These are phyloP conservation scores for Dolichoris vasculosae DNA, from an alignment of 1,140 invertebrate genomes.

Conservation along the genomic window DNA sequence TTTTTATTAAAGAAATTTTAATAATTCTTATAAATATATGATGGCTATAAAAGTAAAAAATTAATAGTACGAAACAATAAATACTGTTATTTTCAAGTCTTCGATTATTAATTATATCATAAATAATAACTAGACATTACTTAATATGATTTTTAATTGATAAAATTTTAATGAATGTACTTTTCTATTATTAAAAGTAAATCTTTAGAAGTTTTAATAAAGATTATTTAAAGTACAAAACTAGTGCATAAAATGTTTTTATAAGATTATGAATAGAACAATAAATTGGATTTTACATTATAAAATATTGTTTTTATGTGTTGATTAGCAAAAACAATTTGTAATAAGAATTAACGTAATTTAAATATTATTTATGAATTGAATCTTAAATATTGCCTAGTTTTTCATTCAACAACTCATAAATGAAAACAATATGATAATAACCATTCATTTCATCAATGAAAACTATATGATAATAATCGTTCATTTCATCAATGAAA, in stretches of 20 bases:
- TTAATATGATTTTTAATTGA: too few species aligned
- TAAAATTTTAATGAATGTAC: too few species aligned
- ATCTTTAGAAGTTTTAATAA: too few species aligned
- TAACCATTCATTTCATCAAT: neutral
- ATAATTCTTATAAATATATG: too few species aligned
- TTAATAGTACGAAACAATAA: too few species aligned
- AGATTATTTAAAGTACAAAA: too few species aligned
- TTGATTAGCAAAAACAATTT: neutral
- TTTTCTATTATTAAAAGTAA: too few species aligned
- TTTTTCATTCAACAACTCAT: neutral
- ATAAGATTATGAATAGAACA: neutral
- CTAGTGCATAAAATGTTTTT: neutral
- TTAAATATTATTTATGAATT: neutral
- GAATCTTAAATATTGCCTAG: neutral
- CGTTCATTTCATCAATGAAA: neutral
- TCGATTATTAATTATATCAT: too few species aligned
- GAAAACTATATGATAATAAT: neutral
- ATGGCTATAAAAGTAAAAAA: too few species aligned
- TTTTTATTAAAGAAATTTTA: too few species aligned
- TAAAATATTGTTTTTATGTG: neutral
- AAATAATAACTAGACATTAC: too few species aligned
- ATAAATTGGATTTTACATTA: neutral
- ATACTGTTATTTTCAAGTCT: too few species aligned
- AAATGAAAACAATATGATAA: neutral
- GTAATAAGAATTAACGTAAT: neutral